phyloP scores from a whole-genome alignment of 2,797 vertebrate genomes.

The Dendrocincla tyrannina region DNA sequence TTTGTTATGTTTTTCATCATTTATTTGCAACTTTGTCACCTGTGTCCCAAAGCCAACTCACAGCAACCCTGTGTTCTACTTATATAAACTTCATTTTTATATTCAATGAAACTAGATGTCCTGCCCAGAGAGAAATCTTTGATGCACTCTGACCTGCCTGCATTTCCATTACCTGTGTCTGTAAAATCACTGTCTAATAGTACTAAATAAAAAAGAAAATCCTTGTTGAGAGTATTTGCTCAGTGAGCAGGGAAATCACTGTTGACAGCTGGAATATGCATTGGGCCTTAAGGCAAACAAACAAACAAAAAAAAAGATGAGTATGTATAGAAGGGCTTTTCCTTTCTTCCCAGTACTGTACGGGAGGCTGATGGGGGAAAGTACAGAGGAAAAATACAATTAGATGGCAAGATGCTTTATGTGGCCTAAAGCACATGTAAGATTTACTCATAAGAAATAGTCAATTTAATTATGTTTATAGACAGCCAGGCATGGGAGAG shows the following conservation, averaged over 20 bases:
- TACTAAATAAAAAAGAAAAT: constrained; percentile 14
- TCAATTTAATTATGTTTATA: constrained; percentile 13
- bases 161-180: neutral
- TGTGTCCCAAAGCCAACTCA: neutral
- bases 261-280: constrained; percentile 53
- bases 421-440: constrained; percentile 5
- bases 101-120: neutral
- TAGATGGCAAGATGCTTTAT: constrained; percentile 22
- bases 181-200: constrained; percentile 7
- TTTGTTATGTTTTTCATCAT: neutral
- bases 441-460: constrained; percentile 1
- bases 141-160: constrained; percentile 1
- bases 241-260: constrained; percentile 55
- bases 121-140: constrained; percentile 7
- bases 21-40: constrained; percentile 13
- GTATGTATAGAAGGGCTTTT: neutral
- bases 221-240: constrained; percentile 22
- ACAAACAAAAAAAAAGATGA: neutral
- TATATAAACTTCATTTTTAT: neutral
- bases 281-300: constrained; percentile 27
- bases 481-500: neutral
- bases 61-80: neutral
- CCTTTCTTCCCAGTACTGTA: neutral
- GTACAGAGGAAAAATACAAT: neutral
- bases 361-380: neutral